Percentiles rank a stretch among this genome's conserved stretches.
Evolutionary conservation across 2,113 vertebrate species (phyloP).

Genomic region (Taurulus bubalis): DNA sequence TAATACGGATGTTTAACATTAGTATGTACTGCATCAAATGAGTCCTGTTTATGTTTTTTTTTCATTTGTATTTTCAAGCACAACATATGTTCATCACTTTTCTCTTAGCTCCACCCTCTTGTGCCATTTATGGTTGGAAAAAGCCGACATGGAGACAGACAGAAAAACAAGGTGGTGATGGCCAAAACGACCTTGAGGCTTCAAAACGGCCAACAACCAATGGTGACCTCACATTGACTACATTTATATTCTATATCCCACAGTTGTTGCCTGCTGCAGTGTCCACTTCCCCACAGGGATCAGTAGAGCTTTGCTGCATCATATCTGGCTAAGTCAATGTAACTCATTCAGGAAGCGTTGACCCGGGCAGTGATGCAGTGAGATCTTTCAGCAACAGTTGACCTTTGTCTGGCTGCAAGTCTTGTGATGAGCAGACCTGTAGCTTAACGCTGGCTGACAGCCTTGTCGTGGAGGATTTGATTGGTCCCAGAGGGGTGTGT

Average conservation of each 20-base stretch:
- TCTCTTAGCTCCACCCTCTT: too few relatives aligned
- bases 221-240: too few relatives aligned
- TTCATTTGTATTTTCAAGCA: not conserved
- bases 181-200: too few relatives aligned
- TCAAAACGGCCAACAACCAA: too few relatives aligned
- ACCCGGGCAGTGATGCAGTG: conserved; percentile 23
- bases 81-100: not conserved
- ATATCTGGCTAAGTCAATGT: conserved; percentile 9
- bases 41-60: too few relatives aligned
- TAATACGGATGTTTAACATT: not conserved
- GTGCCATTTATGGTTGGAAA: too few relatives aligned
- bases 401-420: conserved; percentile 53
- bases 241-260: too few relatives aligned
- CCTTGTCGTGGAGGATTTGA: conserved; percentile 50
- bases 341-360: conserved; percentile 40
- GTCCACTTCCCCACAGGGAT: not conserved
- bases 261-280: not conserved
- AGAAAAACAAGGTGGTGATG: too few relatives aligned
- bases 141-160: too few relatives aligned
- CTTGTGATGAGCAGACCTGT: conserved; percentile 45
- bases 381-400: conserved; percentile 44
- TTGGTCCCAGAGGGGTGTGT: conserved; percentile 49
- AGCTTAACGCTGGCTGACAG: conserved; percentile 55
- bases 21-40: not conserved
- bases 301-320: conserved; percentile 24